These are phyloP conservation scores for Capreolus pygargus DNA, from an alignment of 2,113 vertebrate genomes.

Conservation along the genomic window DNA sequence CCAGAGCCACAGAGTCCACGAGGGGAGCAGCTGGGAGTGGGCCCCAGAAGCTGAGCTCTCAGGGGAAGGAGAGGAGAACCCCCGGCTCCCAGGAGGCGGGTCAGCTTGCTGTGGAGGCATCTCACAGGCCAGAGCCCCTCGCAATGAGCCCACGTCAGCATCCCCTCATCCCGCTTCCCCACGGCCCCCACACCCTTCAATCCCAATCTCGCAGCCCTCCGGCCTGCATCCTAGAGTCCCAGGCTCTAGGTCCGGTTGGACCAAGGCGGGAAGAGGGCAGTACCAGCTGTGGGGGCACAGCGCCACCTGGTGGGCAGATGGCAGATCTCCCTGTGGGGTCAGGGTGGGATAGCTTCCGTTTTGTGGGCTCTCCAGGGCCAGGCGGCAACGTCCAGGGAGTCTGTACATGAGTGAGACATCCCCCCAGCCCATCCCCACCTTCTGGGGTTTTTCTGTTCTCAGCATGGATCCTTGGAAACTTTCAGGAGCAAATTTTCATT, in stretches of 20 bases:
- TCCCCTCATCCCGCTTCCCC: neutral
- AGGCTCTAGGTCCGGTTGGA: accelerated
- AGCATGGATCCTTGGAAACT: neutral
- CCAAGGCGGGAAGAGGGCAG: accelerated
- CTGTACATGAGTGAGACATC: neutral
- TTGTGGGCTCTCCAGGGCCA: neutral
- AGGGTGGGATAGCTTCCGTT: neutral
- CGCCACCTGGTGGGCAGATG: conserved; percentile 74
- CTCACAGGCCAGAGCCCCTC: too few species aligned
- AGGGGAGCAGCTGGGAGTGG: neutral
- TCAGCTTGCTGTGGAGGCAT: too few species aligned
- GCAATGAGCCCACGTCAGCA: accelerated
- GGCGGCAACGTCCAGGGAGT: neutral
- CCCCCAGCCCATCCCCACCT: neutral
- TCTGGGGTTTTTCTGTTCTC: accelerated
- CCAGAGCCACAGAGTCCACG: neutral
- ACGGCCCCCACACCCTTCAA: neutral
- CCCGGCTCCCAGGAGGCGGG: too few species aligned
- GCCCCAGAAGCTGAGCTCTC: neutral
- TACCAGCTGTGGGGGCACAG: neutral
- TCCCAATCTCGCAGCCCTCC: accelerated
- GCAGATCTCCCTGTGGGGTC: accelerated
- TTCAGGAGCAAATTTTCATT: neutral
- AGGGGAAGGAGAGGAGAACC: neutral
- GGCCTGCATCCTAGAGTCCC: neutral